Evolutionary conservation across 1,140 invertebrate species (phyloP).

Genomic region (Musca vetustissima): DNA sequence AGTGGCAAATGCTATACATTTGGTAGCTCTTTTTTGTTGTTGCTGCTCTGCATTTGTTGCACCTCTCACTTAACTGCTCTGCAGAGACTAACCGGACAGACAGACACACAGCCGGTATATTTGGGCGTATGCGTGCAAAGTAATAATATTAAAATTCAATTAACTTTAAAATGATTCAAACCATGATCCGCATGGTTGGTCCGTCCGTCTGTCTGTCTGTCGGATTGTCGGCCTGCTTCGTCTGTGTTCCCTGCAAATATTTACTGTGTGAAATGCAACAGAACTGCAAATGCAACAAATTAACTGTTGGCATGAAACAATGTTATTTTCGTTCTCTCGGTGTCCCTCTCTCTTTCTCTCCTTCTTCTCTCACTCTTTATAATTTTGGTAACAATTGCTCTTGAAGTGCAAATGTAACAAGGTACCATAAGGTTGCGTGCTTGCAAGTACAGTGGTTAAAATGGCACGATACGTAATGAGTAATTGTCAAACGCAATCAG

Average conservation of each 20-base stretch:
- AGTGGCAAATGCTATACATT: background rate
- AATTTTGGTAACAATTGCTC: too few relatives aligned
- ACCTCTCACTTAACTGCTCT: background rate
- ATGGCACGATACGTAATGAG: too few relatives aligned
- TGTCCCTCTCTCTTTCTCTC: background rate
- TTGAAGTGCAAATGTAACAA: too few relatives aligned
- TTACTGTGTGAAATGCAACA: background rate
- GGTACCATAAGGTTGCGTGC: too few relatives aligned
- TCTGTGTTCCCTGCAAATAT: too few relatives aligned
- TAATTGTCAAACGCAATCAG: too few relatives aligned
- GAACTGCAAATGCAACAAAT: background rate
- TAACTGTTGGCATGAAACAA: background rate
- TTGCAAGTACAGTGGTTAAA: too few relatives aligned
- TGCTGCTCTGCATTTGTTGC: slow-evolving; percentile 1
- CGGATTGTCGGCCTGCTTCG: too few relatives aligned
- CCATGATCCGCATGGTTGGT: background rate
- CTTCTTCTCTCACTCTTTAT: background rate
- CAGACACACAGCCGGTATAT: background rate
- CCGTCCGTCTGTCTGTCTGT: background rate
- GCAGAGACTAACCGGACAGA: background rate
- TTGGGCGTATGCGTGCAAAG: slow-evolving; percentile 8
- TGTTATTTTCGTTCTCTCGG: background rate
- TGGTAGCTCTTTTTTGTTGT: background rate
- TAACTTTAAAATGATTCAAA: background rate
- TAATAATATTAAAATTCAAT: slow-evolving; percentile 21